These are phyloP conservation scores for Schizotus pectinicornis DNA, from an alignment of 2,888 invertebrate species.

Conservation along the genomic window DNA sequence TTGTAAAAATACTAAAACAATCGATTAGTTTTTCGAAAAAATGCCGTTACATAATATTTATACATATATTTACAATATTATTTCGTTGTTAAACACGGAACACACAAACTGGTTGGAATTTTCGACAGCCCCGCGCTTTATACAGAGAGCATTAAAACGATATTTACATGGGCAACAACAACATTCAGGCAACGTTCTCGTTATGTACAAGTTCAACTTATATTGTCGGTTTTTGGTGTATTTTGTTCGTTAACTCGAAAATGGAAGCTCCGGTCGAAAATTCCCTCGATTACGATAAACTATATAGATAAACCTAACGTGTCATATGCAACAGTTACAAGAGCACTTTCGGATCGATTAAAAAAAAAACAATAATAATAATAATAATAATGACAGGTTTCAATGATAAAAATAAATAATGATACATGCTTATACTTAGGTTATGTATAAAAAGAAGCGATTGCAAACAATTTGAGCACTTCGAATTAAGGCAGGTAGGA, in stretches of 20 bases:
- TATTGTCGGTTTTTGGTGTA: constrained; percentile 14
- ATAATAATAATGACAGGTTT: constrained; percentile 22
- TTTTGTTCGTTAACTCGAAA: no score
- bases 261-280: constrained; percentile 3
- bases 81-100: constrained; percentile 48
- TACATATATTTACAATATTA: constrained; percentile 50
- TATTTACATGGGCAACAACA: constrained; percentile 4
- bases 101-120: constrained; percentile 39
- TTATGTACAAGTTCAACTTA: neutral
- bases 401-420: constrained; percentile 45
- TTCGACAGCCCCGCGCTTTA: neutral
- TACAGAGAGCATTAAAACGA: neutral
- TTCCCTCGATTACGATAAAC: constrained; percentile 15
- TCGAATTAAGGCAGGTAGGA: constrained; percentile 18
- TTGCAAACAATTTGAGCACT: constrained; percentile 37
- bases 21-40: constrained; percentile 20
- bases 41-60: constrained; percentile 37
- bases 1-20: constrained; percentile 27
- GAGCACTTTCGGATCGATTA: constrained; percentile 13
- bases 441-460: constrained; percentile 44
- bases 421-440: constrained; percentile 22
- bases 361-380: constrained; percentile 15
- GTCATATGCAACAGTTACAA: constrained; percentile 2
- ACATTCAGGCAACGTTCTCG: neutral
- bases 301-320: constrained; percentile 26